Evolutionary conservation across 1,140 invertebrate genomes (phyloP).

Genomic region (Drosophila arizonae): DNA sequence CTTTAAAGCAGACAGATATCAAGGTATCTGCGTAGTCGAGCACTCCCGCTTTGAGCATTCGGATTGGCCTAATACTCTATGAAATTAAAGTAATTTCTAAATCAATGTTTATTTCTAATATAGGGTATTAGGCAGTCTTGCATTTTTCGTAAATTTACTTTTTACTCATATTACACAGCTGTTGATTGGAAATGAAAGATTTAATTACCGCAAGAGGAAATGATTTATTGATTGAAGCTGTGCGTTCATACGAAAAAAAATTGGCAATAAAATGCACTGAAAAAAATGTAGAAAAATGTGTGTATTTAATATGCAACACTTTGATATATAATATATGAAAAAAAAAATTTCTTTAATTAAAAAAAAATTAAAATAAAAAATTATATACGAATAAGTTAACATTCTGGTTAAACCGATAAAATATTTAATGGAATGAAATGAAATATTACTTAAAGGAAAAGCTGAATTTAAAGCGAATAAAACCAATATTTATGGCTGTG

Average conservation of each 20-base stretch:
- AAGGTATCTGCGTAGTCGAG: too few relatives aligned
- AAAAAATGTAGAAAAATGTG: neutral
- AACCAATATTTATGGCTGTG: too few relatives aligned
- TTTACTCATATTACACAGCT: neutral
- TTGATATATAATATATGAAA: neutral
- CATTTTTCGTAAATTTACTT: constrained; percentile 4
- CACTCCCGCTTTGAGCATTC: too few relatives aligned
- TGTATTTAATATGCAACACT: neutral
- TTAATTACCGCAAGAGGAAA: constrained; percentile 62
- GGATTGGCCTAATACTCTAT: too few relatives aligned
- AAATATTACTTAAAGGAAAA: neutral
- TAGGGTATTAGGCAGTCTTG: neutral
- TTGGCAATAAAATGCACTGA: neutral
- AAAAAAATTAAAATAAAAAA: neutral
- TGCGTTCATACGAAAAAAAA: constrained; percentile 6
- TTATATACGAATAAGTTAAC: neutral
- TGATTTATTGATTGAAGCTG: constrained; percentile 59
- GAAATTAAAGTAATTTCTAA: too few relatives aligned
- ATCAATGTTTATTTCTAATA: neutral
- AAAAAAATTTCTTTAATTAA: neutral
- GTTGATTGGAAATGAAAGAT: constrained; percentile 44
- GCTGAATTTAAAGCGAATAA: too few relatives aligned
- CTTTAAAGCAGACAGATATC: too few relatives aligned
- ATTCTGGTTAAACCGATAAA: neutral
- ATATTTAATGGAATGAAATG: neutral